These are phyloP conservation scores for Mimachlamys varia DNA, from an alignment of 2,888 invertebrate species.

Conservation along the genomic window DNA sequence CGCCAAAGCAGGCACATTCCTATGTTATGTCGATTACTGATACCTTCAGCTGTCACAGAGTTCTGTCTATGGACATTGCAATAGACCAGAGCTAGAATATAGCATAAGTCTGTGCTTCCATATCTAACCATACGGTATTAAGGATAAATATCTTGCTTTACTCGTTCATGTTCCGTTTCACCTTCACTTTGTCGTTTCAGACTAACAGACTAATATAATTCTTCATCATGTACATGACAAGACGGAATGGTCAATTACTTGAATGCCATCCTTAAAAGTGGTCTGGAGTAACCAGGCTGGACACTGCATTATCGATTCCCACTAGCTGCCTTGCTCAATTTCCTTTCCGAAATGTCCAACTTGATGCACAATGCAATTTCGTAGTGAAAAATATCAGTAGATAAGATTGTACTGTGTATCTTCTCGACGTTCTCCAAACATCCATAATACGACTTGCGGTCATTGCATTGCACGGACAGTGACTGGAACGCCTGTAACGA, in stretches of 20 bases:
- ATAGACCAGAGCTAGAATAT: neutral
- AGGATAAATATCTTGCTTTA: neutral
- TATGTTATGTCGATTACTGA: neutral
- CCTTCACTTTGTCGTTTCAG: neutral
- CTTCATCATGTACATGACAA: slow-evolving; percentile 7
- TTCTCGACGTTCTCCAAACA: neutral
- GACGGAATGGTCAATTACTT: neutral
- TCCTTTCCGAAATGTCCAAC: neutral
- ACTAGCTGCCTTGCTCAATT: neutral
- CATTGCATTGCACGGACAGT: neutral
- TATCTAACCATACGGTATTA: neutral
- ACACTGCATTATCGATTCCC: neutral
- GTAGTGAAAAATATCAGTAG: neutral
- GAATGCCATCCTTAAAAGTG: neutral
- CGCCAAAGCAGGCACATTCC: neutral
- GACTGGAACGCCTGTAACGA: neutral
- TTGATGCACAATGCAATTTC: neutral
- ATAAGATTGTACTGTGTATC: neutral
- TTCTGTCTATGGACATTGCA: neutral
- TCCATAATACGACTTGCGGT: neutral
- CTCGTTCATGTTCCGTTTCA: neutral
- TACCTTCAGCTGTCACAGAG: neutral
- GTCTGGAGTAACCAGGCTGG: neutral
- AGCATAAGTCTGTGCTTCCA: neutral
- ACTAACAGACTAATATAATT: neutral